phyloP scores from a whole-genome alignment of 2,797 vertebrate species.

The Picus viridis region DNA sequence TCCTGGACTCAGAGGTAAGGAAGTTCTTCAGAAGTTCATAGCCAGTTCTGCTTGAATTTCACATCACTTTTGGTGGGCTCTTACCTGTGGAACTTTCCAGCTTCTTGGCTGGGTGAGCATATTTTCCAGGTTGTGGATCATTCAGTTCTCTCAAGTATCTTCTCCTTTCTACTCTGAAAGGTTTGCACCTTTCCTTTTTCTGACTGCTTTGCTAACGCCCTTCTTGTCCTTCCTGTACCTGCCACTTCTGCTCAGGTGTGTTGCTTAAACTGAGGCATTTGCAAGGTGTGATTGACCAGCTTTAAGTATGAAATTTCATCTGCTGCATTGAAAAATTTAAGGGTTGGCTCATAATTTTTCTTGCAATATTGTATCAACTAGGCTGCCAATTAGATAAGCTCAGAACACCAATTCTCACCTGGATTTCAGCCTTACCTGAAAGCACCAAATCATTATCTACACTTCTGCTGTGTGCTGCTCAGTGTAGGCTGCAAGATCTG shows the following conservation, averaged over 20 bases:
- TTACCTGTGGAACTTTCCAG: neutral
- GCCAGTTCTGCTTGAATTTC: neutral
- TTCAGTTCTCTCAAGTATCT: neutral
- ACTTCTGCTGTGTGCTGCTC: neutral
- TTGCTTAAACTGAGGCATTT: constrained; percentile 15
- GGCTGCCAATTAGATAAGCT: neutral
- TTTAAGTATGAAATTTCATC: neutral
- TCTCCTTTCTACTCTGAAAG: neutral
- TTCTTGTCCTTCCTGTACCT: neutral
- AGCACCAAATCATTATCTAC: neutral
- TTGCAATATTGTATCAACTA: neutral
- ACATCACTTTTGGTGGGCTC: neutral
- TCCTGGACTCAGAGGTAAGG: neutral
- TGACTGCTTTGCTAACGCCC: neutral
- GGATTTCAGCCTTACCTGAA: neutral
- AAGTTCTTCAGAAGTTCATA: neutral
- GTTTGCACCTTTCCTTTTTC: neutral
- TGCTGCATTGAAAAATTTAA: neutral
- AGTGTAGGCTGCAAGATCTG: neutral
- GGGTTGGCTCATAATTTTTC: neutral
- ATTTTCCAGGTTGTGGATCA: neutral
- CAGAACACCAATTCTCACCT: neutral
- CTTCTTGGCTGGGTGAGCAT: neutral
- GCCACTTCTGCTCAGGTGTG: neutral
- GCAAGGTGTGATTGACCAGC: neutral